Percentiles rank a stretch among this genome's conserved stretches.
Evolutionary conservation across 1,140 invertebrate genomes (phyloP).

Genomic region (Trichonephila inaurata): DNA sequence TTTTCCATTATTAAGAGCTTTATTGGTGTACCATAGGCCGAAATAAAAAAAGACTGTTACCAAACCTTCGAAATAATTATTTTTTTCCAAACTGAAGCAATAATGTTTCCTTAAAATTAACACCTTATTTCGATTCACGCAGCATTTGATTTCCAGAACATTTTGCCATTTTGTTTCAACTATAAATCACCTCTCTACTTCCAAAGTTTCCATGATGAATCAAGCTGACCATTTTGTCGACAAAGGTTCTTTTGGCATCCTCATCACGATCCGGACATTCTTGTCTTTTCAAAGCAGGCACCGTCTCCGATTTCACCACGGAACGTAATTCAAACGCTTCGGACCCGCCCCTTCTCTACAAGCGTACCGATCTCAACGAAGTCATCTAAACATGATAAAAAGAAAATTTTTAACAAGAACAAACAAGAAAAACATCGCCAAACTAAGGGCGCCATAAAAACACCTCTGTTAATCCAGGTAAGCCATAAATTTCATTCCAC

Average conservation of each 20-base stretch:
- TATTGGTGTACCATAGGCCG: too few relatives aligned
- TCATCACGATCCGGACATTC: constrained; percentile 31
- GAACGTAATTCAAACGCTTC: constrained; percentile 37
- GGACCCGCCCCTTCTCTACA: constrained; percentile 14
- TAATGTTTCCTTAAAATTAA: too few relatives aligned
- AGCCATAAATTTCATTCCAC: constrained; percentile 61
- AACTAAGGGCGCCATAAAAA: constrained; percentile 58
- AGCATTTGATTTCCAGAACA: too few relatives aligned
- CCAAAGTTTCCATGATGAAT: background rate
- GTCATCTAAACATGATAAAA: background rate
- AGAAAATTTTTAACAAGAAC: constrained; percentile 32
- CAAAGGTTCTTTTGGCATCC: constrained; percentile 2
- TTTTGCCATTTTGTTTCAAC: background rate
- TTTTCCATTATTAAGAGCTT: too few relatives aligned
- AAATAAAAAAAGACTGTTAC: too few relatives aligned
- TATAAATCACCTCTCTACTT: background rate
- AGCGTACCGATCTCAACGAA: background rate
- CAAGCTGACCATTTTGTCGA: background rate
- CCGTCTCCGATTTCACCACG: background rate
- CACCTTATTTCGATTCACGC: too few relatives aligned
- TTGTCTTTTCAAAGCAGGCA: constrained; percentile 14
- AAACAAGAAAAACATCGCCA: background rate
- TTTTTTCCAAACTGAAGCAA: too few relatives aligned
- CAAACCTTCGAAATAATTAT: too few relatives aligned
- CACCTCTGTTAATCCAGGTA: constrained; percentile 63